Conservation (phyloP, 2,888 invertebrate genomes). For the Metalampra italica region DNA sequence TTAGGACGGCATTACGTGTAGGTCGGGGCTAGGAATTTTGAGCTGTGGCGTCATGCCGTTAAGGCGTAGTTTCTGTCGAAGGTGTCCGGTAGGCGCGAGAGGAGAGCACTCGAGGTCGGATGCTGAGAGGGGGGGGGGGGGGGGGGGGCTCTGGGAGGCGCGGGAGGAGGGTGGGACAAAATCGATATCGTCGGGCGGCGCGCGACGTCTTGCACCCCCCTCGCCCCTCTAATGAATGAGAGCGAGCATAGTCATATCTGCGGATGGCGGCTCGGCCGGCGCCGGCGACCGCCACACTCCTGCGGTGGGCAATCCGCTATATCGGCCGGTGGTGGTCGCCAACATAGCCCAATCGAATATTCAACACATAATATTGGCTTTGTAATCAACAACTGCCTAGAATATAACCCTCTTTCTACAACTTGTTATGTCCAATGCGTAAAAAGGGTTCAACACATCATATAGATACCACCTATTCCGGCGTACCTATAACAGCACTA, state of each 20-base stretch:
- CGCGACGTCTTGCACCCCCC: slow-evolving; percentile 73
- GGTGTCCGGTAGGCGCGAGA: slow-evolving; percentile 74
- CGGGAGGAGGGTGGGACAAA: slow-evolving; percentile 67
- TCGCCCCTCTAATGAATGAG: slow-evolving; percentile 73
- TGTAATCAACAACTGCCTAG: neutral
- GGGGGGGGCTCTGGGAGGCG: slow-evolving; percentile 52
- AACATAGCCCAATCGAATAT: slow-evolving; percentile 43
- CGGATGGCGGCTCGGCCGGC: slow-evolving; percentile 61
- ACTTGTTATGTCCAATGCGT: neutral
- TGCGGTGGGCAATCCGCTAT: slow-evolving; percentile 38
- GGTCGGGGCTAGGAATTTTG: slow-evolving; percentile 58
- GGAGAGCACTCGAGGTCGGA: slow-evolving; percentile 78
- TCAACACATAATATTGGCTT: slow-evolving; percentile 27
- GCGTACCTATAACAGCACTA: no score
- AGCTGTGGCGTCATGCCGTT: slow-evolving; percentile 68
- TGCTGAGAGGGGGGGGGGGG: slow-evolving; percentile 61
- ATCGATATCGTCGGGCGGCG: slow-evolving; percentile 77
- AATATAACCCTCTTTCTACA: neutral
- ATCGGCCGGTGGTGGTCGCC: slow-evolving; percentile 26
- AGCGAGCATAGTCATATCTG: slow-evolving; percentile 74
- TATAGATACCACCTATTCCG: no score
- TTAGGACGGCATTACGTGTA: slow-evolving; percentile 42
- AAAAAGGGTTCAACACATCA: no score
- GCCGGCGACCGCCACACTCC: slow-evolving; percentile 40
- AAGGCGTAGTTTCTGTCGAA: slow-evolving; percentile 74